Evolutionary conservation across 2,113 vertebrate species (phyloP), one percentile per base, ranked within the genome.

Genomic region (Accipiter virgatus): DNA sequence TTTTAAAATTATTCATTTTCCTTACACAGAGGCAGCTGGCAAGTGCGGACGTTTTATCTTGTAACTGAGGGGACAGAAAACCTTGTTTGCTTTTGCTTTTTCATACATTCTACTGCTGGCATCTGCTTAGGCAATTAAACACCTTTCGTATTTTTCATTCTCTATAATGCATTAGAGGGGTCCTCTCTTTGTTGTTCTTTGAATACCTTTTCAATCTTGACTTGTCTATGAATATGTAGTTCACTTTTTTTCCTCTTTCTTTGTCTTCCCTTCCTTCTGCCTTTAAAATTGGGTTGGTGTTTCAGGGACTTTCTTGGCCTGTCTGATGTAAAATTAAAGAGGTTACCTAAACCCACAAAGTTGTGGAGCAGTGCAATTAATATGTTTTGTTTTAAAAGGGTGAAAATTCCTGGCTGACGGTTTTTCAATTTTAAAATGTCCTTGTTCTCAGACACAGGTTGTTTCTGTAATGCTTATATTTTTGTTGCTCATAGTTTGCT

Each of bases 121-220:
- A 77, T 80, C 62, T 85, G 91, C 93, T 58, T 27, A 68, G 48
- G 45, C 68, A 95, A 22, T 95, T 96, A 85, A 95, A 90, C 50
- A 62, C 71, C 43, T 84, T 84, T 53, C 31, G 2, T 80, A 11
- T 74, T 40, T 92, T 72, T 70, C 63, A 62, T 53, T 12, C 42
- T 61, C 32, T 43, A 0, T 48, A 58, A 45, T 47, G 13, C 52
- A 2, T 70, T 68, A 53, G 62, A 40, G 9, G 68, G 61, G 47
- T n/a, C 36, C 20, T 90, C 70, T 42, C 43, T 43, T 58, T 86
- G 62, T 79, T 79, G 20, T 43, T 61, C 23, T 70, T 52, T 50
- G 63, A 67, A 12, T 47, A 3, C 38, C 75, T 73, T 83, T 47
- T 81, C n/a, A 13, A 0, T 68, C 63, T 74, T 27, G 10, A 20